Evolutionary conservation across 2,113 vertebrate species (phyloP).

Genomic region (Mesocricetus auratus): DNA sequence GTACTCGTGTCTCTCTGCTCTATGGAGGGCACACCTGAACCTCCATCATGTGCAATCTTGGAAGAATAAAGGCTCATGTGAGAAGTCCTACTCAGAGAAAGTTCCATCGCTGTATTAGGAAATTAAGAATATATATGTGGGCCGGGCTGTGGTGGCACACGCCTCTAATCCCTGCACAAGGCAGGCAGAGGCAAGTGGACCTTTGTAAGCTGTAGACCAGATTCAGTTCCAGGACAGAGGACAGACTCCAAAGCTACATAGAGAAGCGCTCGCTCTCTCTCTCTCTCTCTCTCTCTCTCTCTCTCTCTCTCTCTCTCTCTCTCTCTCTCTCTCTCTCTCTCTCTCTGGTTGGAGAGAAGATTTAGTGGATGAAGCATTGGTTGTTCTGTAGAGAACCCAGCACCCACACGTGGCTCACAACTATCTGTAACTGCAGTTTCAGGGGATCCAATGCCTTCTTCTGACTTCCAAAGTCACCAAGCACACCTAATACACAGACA

Average conservation of each 20-base stretch:
- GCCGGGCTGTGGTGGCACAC: too few relatives aligned
- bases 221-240: too few relatives aligned
- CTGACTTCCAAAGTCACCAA: neutral
- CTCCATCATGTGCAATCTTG: neutral
- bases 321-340: too few relatives aligned
- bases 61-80: neutral
- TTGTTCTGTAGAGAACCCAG: neutral
- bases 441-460: neutral
- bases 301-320: too few relatives aligned
- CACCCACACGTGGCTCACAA: neutral
- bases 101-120: neutral
- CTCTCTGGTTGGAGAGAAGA: neutral
- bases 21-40: neutral
- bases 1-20: slow-evolving; percentile 7
- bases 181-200: neutral
- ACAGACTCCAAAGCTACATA: too few relatives aligned
- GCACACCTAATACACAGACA: neutral
- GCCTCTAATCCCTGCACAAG: too few relatives aligned
- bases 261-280: too few relatives aligned
- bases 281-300: too few relatives aligned
- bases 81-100: neutral
- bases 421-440: neutral
- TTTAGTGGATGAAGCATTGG: neutral
- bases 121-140: neutral
- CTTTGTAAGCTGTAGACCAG: too few relatives aligned